These are phyloP conservation scores for Dryobotodes eremita DNA, from an alignment of 2,888 invertebrate genomes.

Conservation along the genomic window DNA sequence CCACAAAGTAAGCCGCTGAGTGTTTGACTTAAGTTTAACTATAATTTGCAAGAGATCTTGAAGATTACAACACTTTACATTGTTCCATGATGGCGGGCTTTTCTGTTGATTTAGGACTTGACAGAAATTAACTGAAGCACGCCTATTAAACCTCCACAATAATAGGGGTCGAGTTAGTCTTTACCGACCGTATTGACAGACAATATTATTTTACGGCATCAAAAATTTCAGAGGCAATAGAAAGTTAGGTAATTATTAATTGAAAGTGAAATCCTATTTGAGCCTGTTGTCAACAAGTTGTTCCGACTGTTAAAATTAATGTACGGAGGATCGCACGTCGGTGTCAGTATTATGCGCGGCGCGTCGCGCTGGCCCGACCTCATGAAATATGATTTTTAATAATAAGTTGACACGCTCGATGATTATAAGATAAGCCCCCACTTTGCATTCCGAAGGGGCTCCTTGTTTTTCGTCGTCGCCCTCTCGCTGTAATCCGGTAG, in stretches of 20 bases:
- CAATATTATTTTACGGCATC: constrained; percentile 48
- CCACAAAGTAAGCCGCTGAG: constrained; percentile 75
- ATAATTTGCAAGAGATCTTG: constrained; percentile 86
- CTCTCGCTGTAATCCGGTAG: constrained; percentile 83
- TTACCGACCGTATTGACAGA: constrained; percentile 37
- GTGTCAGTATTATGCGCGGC: constrained; percentile 78
- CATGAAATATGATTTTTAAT: constrained; percentile 91
- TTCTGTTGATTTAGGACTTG: constrained; percentile 88
- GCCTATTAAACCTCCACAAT: constrained; percentile 74
- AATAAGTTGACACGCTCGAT: constrained; percentile 91
- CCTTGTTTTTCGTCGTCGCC: constrained; percentile 85
- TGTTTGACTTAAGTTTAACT: constrained; percentile 86
- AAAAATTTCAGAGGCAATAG: constrained; percentile 54
- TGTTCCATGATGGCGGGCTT: constrained; percentile 78
- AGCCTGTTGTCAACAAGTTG: constrained; percentile 77
- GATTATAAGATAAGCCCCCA: constrained; percentile 91
- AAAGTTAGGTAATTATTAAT: constrained; percentile 70
- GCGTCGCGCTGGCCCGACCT: constrained; percentile 79
- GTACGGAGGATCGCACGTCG: constrained; percentile 67
- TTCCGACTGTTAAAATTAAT: constrained; percentile 77
- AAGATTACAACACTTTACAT: constrained; percentile 86
- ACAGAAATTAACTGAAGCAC: constrained; percentile 80
- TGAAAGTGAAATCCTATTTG: constrained; percentile 72
- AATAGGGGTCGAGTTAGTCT: constrained; percentile 59
- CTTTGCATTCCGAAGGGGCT: constrained; percentile 89